These are phyloP conservation scores for Leucoraja erinaceus DNA, from an alignment of 2,113 vertebrate species.

Conservation along the genomic window DNA sequence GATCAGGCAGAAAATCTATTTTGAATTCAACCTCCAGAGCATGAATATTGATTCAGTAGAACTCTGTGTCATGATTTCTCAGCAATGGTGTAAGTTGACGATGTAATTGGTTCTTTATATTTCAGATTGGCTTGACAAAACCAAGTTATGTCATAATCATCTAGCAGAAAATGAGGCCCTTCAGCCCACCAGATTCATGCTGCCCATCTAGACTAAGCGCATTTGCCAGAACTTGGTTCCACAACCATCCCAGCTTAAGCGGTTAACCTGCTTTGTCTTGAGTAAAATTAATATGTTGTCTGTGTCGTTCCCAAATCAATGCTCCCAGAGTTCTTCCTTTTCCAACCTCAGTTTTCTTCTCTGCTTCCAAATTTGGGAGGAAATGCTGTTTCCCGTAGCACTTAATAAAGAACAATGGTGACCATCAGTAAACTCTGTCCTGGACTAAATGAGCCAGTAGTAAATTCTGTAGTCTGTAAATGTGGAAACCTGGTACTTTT, in stretches of 20 bases:
- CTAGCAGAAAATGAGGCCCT: too few species aligned
- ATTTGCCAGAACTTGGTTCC: too few species aligned
- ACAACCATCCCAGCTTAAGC: too few species aligned
- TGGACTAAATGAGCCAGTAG: background rate
- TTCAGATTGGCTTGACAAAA: too few species aligned
- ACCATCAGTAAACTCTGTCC: background rate
- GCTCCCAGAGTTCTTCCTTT: background rate
- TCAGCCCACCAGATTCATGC: too few species aligned
- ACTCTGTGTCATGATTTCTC: background rate
- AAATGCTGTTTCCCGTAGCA: too few species aligned
- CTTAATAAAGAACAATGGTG: background rate
- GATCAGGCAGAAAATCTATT: background rate
- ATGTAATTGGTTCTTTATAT: background rate
- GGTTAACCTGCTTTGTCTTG: background rate
- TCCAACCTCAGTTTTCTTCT: background rate
- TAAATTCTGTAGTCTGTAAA: background rate
- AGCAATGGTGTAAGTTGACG: background rate
- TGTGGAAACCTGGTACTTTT: background rate
- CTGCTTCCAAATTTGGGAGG: background rate
- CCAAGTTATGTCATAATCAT: too few species aligned
- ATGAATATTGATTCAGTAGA: background rate
- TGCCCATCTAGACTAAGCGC: too few species aligned
- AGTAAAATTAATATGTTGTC: background rate
- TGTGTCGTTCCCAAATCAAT: background rate
- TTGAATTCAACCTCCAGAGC: background rate